A percentile compares a stretch with the other conserved stretches of the same genome.
Conservation (phyloP, 92 coral and sea anemone species). For the Porites cylindrica region DNA sequence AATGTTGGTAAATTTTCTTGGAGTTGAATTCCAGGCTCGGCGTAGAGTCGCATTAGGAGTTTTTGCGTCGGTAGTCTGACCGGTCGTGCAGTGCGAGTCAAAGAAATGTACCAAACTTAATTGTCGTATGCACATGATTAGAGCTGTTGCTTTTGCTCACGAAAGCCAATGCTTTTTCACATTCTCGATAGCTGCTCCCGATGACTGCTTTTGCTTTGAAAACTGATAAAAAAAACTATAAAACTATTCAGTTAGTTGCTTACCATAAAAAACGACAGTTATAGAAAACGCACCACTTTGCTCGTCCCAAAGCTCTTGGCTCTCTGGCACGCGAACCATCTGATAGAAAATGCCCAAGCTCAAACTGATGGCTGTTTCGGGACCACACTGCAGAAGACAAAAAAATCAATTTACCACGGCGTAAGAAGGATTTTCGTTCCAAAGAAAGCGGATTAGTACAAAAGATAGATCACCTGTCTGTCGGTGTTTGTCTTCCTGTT, state of each 20-base stretch:
- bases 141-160: too few relatives aligned
- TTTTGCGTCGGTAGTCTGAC: too few relatives aligned
- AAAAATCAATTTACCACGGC: not conserved
- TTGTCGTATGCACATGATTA: too few relatives aligned
- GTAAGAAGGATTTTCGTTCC: not conserved
- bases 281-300: not conserved
- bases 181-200: too few relatives aligned
- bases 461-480: not conserved
- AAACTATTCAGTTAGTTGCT: not conserved
- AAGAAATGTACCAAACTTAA: too few relatives aligned
- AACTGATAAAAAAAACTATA: too few relatives aligned
- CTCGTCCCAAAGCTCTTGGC: not conserved
- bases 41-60: too few relatives aligned
- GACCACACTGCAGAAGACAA: not conserved
- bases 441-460: not conserved
- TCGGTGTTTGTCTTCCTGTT: too few relatives aligned
- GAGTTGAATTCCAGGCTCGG: too few relatives aligned
- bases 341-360: not conserved
- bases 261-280: not conserved
- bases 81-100: too few relatives aligned
- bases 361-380: not conserved
- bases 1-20: too few relatives aligned
- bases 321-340: not conserved
- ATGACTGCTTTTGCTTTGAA: not conserved
- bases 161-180: too few relatives aligned